Conservation (phyloP, 2,113 vertebrate genomes). For the Zingel zingel region DNA sequence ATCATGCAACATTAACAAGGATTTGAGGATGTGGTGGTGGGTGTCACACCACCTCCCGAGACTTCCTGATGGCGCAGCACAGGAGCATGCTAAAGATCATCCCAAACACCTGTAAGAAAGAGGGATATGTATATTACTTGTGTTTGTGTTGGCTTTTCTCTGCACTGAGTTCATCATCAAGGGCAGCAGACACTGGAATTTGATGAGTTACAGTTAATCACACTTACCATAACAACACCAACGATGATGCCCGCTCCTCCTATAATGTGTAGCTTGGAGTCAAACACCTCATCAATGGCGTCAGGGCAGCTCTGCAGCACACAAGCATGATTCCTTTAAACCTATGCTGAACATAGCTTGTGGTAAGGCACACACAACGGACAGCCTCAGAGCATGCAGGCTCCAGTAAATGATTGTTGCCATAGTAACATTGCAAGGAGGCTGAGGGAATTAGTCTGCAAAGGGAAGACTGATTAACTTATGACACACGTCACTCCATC, state of each 20-base stretch:
- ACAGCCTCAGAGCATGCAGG: conserved; percentile 13
- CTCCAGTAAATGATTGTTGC: conserved; percentile 64
- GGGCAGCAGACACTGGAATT: not conserved
- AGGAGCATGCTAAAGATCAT: conserved; percentile 98
- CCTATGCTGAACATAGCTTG: conserved; percentile 8
- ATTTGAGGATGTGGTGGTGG: conserved; percentile 9
- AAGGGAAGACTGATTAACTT: conserved; percentile 32
- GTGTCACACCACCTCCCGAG: conserved; percentile 91
- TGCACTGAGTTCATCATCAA: not conserved
- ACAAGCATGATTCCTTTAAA: conserved; percentile 14
- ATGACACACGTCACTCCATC: conserved; percentile 31
- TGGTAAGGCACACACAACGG: conserved; percentile 19
- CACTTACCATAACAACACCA: conserved; percentile 91
- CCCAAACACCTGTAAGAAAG: conserved; percentile 88
- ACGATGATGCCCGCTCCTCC: conserved; percentile 91
- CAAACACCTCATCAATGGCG: conserved; percentile 89
- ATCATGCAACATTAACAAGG: conserved; percentile 80
- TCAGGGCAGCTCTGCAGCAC: conserved; percentile 85
- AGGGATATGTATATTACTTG: not conserved
- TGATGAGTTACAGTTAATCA: not conserved
- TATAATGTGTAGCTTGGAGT: conserved; percentile 91
- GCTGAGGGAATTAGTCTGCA: conserved; percentile 34
- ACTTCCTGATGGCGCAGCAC: conserved; percentile 94
- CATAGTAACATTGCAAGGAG: conserved; percentile 60
- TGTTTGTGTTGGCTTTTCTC: not conserved